A percentile compares a stretch with the other conserved stretches of the same genome.
These are phyloP conservation scores for Nebria salina DNA, from an alignment of 2,888 invertebrate genomes.

Conservation along the genomic window DNA sequence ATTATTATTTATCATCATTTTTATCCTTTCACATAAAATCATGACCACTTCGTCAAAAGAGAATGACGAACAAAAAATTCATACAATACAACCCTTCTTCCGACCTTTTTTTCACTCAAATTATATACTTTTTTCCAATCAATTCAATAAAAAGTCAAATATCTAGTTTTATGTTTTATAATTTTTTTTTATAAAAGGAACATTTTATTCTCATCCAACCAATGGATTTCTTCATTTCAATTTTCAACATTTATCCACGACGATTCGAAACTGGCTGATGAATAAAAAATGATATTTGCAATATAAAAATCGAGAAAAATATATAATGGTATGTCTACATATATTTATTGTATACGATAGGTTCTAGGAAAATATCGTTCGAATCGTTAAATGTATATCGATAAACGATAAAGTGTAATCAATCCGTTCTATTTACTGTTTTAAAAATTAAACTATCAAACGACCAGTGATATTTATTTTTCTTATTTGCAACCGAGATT, in stretches of 20 bases:
- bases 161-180: too few species aligned
- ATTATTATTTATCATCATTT: not conserved
- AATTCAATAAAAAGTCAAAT: too few species aligned
- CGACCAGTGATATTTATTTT: constrained; percentile 20
- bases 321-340: not conserved
- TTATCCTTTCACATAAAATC: not conserved
- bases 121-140: too few species aligned
- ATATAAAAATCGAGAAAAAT: not conserved
- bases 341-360: not conserved
- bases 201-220: too few species aligned
- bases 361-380: too few species aligned
- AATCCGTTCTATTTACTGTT: not conserved
- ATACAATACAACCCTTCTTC: too few species aligned
- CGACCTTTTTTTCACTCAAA: too few species aligned
- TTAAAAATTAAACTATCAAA: not conserved
- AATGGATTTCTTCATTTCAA: too few species aligned
- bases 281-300: too few species aligned
- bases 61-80: not conserved
- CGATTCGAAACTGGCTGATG: too few species aligned
- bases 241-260: too few species aligned
- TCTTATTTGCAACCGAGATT: constrained; percentile 39
- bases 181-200: too few species aligned
- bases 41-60: not conserved
- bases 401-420: not conserved
- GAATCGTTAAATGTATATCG: not conserved